Base-by-base conservation (phyloP, 2,113 vertebrate species). In the Tachuris rubrigastra region DNA sequence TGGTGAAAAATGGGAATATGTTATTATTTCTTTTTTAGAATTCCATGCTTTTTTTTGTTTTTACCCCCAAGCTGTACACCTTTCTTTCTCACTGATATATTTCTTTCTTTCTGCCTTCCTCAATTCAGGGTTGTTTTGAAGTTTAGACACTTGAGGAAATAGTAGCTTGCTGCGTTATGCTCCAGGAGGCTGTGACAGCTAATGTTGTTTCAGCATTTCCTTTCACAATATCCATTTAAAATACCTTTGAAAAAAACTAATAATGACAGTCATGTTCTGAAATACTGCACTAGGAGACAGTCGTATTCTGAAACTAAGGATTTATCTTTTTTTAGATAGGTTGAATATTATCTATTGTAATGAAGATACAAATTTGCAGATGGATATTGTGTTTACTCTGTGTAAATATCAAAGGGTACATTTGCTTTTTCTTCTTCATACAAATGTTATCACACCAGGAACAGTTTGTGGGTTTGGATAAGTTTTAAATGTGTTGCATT, bases 191-290 rank as follows among this genome's bases (percentile, higher is more conserved):
- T 82, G 20, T 68, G 56, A 66, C 6, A 89, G 6, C 9, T 86
- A 72, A 42, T 18, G 14, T 4, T 37, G 3, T 37, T 88, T 80
- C 44, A 80, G 21, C 16, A 39, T 60, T 83, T 85, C 65, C 10
- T 68, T 78, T 89, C 25, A 44, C 72, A 49, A 84, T 55, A 91
- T 2, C 16, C 49, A 52, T 81, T 75, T 89, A 73, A 87, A 90
- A 93, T 78, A 71, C 8, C 16, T 91, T 76, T 86, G 49, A 88
- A 85, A 92, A 92, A 52, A 6, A 53, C 58, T 75, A 89, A 81
- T 31, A 52, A 28, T 3, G 53, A 5, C 10, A 83, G 53, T 44
- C 10, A 53, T 84, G 23, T 71, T 90, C 33, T 93, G 77, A 68
- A 12, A 14, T 37, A 46, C 10, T 52, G 5, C 21, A 47, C 10